Base-by-base conservation (phyloP, 2,797 vertebrate species). In the Ibycter americanus region DNA sequence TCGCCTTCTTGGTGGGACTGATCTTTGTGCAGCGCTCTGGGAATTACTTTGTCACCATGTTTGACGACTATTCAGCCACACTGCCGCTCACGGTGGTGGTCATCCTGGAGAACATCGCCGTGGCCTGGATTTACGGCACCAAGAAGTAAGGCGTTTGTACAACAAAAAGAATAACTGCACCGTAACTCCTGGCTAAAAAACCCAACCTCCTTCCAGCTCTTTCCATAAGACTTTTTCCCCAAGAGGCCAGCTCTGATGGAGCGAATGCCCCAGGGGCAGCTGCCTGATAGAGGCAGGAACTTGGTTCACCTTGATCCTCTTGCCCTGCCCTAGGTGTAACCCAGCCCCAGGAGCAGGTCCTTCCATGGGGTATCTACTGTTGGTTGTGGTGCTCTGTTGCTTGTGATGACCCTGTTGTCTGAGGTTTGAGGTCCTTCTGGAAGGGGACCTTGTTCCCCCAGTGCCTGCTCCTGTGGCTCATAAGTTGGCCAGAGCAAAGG, bases 41-140 rank as follows among this genome's bases (percentile, higher is more conserved):
- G 79, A 99, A 99, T 93, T 99, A 99, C 97, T 99, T 99, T 95
- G 99, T 99, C 98, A 99, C 98, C 96, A 99, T 99, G 99, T 99
- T 99, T 83, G 99, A 99, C 1, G 99, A 99, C 91, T 99, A 99
- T 92, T 99, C 99, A 0, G 99, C 99, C 44, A 99, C 99, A 3
- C 97, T 99, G 96, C 99, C 99, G 0, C 99, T 99, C 97, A 99
- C 99, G 0, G 96, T 99, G 0, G 99, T 99, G 59, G 99, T 99
- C 93, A 99, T 99, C 97, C 98, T 99, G 85, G 99, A 99, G 97
- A 99, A 99, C 95, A 88, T 99, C 4, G 99, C 99, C 0, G 99
- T 99, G 84, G 98, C 99, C 80, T 99, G 99, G 99, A 98, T 99
- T 93, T 99, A 99, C 0, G 99, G 99, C 91, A 99, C 99, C 85